These are phyloP conservation scores for Morelia viridis DNA, from an alignment of 2,797 vertebrate species.

Conservation along the genomic window DNA sequence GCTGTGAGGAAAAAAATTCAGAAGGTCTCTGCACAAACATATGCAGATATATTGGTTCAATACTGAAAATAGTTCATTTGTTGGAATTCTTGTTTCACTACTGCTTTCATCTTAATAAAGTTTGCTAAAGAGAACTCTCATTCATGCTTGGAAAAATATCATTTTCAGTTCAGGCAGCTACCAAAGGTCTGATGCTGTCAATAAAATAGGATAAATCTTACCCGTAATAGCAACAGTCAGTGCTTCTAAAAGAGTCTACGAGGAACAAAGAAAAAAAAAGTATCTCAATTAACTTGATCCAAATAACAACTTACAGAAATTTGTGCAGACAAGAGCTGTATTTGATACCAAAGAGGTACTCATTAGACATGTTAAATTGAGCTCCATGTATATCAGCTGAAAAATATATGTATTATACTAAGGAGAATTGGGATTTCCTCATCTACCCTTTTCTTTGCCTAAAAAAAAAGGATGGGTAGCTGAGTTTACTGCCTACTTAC, in stretches of 20 bases:
- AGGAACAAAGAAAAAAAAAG: conserved; percentile 56
- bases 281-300: not conserved
- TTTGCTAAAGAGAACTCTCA: not conserved
- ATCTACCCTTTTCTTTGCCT: not conserved
- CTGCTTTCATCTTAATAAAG: not conserved
- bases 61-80: not conserved
- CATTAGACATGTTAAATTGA: not conserved
- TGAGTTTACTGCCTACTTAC: not conserved
- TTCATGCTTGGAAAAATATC: not conserved
- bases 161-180: not conserved
- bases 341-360: not conserved
- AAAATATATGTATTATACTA: not conserved
- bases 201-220: conserved; percentile 64
- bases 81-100: not conserved
- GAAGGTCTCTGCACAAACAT: too few relatives aligned
- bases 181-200: not conserved
- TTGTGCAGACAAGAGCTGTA: not conserved
- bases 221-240: conserved; percentile 85
- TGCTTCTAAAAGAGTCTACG: conserved; percentile 88
- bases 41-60: too few relatives aligned
- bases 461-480: not conserved
- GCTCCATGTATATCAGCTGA: not conserved
- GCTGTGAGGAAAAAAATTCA: not conserved
- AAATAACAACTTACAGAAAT: not conserved
- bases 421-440: not conserved